These are phyloP conservation scores for Echeneis naucrates DNA, from an alignment of 2,797 vertebrate species.

Conservation along the genomic window DNA sequence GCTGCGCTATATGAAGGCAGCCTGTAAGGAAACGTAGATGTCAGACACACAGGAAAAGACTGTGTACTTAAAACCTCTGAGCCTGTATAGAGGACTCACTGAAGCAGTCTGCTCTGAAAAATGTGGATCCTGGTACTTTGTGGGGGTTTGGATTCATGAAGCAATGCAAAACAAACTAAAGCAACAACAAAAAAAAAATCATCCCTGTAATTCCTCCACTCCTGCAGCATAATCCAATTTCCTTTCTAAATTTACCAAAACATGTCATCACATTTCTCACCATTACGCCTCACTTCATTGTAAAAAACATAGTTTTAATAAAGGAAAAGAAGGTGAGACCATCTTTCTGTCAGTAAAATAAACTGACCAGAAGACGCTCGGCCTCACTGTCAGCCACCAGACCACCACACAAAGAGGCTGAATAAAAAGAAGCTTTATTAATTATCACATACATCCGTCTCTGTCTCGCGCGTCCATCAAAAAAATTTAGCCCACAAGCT, in stretches of 20 bases:
- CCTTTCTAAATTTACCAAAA: neutral
- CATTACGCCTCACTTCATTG: neutral
- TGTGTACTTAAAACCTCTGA: neutral
- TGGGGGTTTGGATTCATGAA: neutral
- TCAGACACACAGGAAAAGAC: slow-evolving; percentile 56
- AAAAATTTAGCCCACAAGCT: too few relatives aligned
- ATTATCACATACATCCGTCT: too few relatives aligned
- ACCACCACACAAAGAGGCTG: too few relatives aligned
- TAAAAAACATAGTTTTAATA: neutral
- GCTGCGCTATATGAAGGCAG: slow-evolving; percentile 19
- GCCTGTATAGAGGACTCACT: slow-evolving; percentile 40
- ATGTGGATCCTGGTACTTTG: too few relatives aligned
- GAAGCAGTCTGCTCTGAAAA: slow-evolving; percentile 5
- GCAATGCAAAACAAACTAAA: too few relatives aligned
- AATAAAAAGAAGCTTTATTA: too few relatives aligned
- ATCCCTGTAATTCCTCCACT: neutral
- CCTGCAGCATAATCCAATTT: slow-evolving; percentile 2
- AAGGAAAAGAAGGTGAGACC: neutral
- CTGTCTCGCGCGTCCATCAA: too few relatives aligned
- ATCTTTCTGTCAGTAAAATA: too few relatives aligned
- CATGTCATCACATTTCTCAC: neutral
- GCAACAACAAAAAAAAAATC: neutral
- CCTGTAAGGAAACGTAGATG: slow-evolving; percentile 59
- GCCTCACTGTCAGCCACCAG: too few relatives aligned
- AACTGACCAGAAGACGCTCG: too few relatives aligned